Conservation (phyloP, 2,888 invertebrate species). For the Tillus elongatus region DNA sequence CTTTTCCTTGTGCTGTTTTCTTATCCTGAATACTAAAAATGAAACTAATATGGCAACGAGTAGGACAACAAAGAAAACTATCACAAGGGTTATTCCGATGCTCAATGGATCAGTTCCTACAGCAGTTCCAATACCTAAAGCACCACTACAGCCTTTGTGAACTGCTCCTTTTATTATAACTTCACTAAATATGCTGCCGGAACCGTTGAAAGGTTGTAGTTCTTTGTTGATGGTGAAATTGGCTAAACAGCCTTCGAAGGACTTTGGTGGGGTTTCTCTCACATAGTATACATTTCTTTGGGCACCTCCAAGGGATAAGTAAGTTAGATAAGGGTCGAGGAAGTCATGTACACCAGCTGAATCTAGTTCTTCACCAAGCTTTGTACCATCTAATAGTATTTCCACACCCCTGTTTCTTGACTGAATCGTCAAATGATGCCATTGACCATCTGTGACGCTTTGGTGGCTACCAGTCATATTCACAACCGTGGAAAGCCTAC, state of each 20-base stretch:
- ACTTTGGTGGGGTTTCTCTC: constrained; percentile 47
- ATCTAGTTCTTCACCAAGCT: constrained; percentile 78
- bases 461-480: constrained; percentile 69
- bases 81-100: constrained; percentile 87
- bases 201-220: constrained; percentile 81
- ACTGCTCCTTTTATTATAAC: constrained; percentile 64
- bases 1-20: constrained; percentile 82
- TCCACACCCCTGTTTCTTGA: constrained; percentile 62
- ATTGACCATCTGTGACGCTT: constrained; percentile 67
- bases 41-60: constrained; percentile 83
- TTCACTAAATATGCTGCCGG: constrained; percentile 71
- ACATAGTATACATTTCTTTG: constrained; percentile 52
- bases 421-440: constrained; percentile 79
- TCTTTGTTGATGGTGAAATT: constrained; percentile 85
- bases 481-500: constrained; percentile 66
- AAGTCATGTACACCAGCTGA: constrained; percentile 83
- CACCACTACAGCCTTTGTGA: constrained; percentile 63
- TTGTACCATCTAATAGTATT: constrained; percentile 59
- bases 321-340: constrained; percentile 79
- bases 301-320: constrained; percentile 71
- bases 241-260: constrained; percentile 82
- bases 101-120: constrained; percentile 79
- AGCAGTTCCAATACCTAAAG: constrained; percentile 65
- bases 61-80: constrained; percentile 86
- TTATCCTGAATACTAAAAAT: constrained; percentile 82